Evolutionary conservation across 1,140 invertebrate species (phyloP).

Genomic region (Drosophila quadrilineata): DNA sequence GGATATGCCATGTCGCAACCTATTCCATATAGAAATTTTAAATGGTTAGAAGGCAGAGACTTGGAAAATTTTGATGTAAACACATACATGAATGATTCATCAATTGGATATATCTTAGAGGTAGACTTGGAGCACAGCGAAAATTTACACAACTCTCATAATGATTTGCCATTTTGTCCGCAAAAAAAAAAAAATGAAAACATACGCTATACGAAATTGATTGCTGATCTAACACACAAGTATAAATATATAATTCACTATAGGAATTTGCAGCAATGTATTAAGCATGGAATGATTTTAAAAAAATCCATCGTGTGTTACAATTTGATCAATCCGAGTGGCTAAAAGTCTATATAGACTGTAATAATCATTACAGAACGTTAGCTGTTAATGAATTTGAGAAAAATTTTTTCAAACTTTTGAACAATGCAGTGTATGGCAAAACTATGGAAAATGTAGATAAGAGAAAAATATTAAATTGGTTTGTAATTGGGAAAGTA

Average conservation of each 20-base stretch:
- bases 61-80: too few relatives aligned
- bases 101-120: constrained; percentile 83
- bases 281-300: constrained; percentile 81
- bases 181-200: constrained; percentile 59
- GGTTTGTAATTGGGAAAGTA: constrained; percentile 64
- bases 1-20: constrained; percentile 82
- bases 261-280: constrained; percentile 82
- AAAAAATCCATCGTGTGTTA: constrained; percentile 83
- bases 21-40: constrained; percentile 81
- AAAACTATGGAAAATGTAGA: constrained; percentile 82
- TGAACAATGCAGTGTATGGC: constrained; percentile 82
- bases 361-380: constrained; percentile 80
- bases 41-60: constrained; percentile 83
- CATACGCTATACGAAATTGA: constrained; percentile 64
- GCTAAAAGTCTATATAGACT: constrained; percentile 82
- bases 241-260: constrained; percentile 83
- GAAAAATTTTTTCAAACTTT: too few relatives aligned
- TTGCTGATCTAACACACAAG: constrained; percentile 74
- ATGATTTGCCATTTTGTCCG: constrained; percentile 82
- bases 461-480: constrained; percentile 81
- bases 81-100: too few relatives aligned
- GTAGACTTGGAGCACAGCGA: constrained; percentile 76
- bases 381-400: constrained; percentile 81
- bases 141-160: constrained; percentile 83
- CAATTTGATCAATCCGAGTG: constrained; percentile 82